Evolutionary conservation across 2,888 invertebrate species (phyloP).

Genomic region (Eledona agricola): DNA sequence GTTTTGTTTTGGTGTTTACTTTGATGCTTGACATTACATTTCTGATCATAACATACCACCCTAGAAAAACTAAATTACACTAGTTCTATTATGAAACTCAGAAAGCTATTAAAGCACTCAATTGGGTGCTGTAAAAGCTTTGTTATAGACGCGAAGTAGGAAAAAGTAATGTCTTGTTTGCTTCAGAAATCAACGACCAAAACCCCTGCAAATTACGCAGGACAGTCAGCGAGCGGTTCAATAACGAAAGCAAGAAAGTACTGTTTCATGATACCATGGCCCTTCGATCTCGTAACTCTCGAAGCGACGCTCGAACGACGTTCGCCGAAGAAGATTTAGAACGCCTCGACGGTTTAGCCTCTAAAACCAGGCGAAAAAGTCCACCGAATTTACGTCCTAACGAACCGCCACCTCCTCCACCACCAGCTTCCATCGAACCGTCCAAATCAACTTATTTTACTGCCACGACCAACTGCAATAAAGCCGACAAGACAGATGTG

Average conservation of each 20-base stretch:
- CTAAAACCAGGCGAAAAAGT: constrained; percentile 49
- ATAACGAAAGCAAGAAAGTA: constrained; percentile 61
- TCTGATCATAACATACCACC: no score
- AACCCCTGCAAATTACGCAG: constrained; percentile 54
- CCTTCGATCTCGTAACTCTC: constrained; percentile 70
- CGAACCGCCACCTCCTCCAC: constrained; percentile 65
- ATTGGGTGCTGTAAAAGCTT: no score
- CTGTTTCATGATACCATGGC: constrained; percentile 87
- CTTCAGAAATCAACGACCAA: constrained; percentile 40
- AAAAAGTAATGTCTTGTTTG: constrained; percentile 15
- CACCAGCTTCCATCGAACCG: constrained; percentile 49
- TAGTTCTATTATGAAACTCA: no score
- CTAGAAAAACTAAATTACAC: no score
- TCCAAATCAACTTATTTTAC: constrained; percentile 24
- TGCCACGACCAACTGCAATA: not conserved
- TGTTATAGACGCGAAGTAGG: not conserved
- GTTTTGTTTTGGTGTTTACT: no score
- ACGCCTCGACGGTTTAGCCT: constrained; percentile 52
- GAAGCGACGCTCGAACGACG: constrained; percentile 71
- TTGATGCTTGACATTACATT: no score
- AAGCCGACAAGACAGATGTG: not conserved
- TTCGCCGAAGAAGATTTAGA: constrained; percentile 63
- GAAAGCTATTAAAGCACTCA: no score
- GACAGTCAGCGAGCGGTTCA: constrained; percentile 61
- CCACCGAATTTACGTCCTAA: constrained; percentile 57